Base-by-base conservation (phyloP, 1,140 invertebrate species). In the Harlomillsia oculata region DNA sequence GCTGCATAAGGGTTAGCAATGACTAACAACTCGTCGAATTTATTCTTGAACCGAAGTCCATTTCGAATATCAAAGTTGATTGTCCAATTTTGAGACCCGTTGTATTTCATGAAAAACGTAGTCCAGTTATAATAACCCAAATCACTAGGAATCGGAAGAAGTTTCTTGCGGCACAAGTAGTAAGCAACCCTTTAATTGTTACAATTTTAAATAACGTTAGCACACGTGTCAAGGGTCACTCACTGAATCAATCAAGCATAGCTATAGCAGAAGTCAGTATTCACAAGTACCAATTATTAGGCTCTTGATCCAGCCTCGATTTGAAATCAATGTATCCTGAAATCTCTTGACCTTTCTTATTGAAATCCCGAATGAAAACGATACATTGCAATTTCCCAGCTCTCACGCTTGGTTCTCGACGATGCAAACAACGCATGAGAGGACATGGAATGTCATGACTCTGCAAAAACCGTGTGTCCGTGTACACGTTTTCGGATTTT, bases 251-350 rank as follows among this genome's bases (percentile, higher is more conserved):
- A n/a, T n/a, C n/a, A n/a, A n/a, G n/a, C n/a, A n/a, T n/a, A n/a
- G n/a, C n/a, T n/a, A n/a, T n/a, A n/a, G n/a, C n/a, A n/a, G n/a
- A n/a, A n/a, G n/a, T n/a, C n/a, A n/a, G n/a, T n/a, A n/a, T n/a
- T n/a, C n/a, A n/a, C n/a, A n/a, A n/a, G n/a, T n/a, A 44, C 56
- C 56, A 58, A 6, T 46, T 34, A 21, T 20, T 43, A 21, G 39
- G 29, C 8, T 59, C 57, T 18, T 37, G 46, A 25, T 53, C 46
- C 51, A 59, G n/a, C 16, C 44, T 1, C 1, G 32, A 50, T 28
- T 46, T 29, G 18, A 59, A 58, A 55, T 62, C 60, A 51, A 62
- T 58, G n/a, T 39, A 62, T 1, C 48, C 60, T 4, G 60, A 62
- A 18, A 62, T 37, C 26, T 62, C 60, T 13, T 62, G 55, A 14